phyloP scores from a whole-genome alignment of 2,113 vertebrate species.

The Donacobius atricapilla region DNA sequence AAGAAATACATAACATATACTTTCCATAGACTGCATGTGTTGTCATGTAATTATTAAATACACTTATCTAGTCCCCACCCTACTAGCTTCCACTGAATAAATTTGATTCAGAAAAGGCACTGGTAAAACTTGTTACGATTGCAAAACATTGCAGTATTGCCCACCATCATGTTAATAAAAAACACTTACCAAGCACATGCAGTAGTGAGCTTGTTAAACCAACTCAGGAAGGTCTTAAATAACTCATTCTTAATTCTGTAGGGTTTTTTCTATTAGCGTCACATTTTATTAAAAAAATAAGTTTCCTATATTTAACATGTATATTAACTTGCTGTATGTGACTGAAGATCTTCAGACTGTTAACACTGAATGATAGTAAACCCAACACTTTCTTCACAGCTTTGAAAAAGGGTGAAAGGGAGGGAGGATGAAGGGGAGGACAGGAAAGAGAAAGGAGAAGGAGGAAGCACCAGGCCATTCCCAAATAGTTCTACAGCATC shows the following conservation, averaged over 20 bases:
- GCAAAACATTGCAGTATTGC: neutral
- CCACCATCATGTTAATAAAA: neutral
- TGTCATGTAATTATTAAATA: neutral
- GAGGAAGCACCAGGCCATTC: constrained; percentile 49
- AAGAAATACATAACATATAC: neutral
- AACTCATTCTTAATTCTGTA: constrained; percentile 54
- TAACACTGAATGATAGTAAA: constrained; percentile 60
- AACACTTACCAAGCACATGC: neutral
- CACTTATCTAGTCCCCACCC: neutral
- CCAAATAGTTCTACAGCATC: constrained; percentile 33
- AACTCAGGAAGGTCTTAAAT: constrained; percentile 19
- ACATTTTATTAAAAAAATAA: constrained; percentile 70
- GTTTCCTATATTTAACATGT: constrained; percentile 59
- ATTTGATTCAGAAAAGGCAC: neutral
- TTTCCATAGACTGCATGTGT: neutral
- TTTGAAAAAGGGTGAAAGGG: neutral
- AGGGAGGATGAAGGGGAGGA: neutral
- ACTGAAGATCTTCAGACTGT: constrained; percentile 45
- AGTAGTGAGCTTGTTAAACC: neutral
- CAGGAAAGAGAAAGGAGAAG: constrained; percentile 15
- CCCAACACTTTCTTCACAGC: constrained; percentile 58
- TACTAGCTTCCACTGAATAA: neutral
- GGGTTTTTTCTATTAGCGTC: constrained; percentile 37
- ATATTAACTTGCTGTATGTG: constrained; percentile 35
- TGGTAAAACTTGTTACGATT: neutral